A percentile compares a stretch with the other conserved stretches of the same genome.
Evolutionary conservation across 2,797 vertebrate species (phyloP).

Genomic region (Gymnothorax reevesii): DNA sequence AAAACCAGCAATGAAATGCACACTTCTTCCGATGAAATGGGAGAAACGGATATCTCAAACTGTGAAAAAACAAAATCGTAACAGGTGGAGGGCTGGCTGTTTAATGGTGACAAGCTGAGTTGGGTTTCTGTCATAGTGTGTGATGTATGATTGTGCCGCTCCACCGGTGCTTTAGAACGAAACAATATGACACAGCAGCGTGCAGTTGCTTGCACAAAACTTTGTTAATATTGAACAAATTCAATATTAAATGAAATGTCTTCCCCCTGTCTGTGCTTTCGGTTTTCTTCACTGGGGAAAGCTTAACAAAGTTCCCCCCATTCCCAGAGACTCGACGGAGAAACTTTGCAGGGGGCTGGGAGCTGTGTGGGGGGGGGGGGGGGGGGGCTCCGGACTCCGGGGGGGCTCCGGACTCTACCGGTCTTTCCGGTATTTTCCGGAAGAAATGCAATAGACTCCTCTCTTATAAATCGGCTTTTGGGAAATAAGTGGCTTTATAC

Average conservation of each 20-base stretch:
- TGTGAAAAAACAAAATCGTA: not conserved
- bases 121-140: not conserved
- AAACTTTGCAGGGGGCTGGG: not conserved
- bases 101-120: not conserved
- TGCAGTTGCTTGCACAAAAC: not conserved
- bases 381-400: not conserved
- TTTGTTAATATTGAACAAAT: conserved; percentile 1
- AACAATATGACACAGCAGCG: not conserved
- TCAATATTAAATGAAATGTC: not conserved
- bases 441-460: not conserved
- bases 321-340: not conserved
- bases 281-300: not conserved
- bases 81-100: not conserved
- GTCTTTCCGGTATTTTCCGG: not conserved
- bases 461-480: not conserved
- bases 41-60: not conserved
- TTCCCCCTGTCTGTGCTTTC: not conserved
- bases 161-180: not conserved
- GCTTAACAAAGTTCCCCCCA: conserved; percentile 4
- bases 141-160: not conserved
- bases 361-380: no score
- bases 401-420: not conserved
- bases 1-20: not conserved
- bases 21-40: not conserved
- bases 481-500: not conserved